Conservation (phyloP, 2,797 vertebrate genomes). For the Pipistrellus nathusii region DNA sequence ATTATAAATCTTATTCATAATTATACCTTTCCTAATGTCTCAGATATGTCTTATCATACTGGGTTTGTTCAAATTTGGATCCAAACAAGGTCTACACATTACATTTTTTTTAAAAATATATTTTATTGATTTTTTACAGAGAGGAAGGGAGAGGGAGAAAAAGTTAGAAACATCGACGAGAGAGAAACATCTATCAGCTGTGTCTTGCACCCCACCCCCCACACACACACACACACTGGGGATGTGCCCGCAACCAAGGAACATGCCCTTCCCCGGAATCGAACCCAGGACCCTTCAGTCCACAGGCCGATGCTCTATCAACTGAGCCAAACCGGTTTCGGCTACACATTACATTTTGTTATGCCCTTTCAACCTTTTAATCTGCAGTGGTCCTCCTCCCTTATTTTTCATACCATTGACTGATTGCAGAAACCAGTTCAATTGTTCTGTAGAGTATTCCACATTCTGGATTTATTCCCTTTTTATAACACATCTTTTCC, state of each 20-base stretch:
- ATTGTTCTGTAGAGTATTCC: constrained; percentile 42
- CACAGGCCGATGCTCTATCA: no score
- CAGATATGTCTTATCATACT: background rate
- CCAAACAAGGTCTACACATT: background rate
- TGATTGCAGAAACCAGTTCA: constrained; percentile 20
- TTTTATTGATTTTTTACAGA: no score
- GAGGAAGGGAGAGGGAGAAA: no score
- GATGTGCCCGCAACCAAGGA: no score
- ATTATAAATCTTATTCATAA: background rate
- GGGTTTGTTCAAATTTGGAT: background rate
- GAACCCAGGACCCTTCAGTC: no score
- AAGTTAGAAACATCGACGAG: no score
- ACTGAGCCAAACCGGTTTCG: no score
- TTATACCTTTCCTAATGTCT: background rate
- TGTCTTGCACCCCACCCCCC: no score
- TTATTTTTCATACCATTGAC: background rate
- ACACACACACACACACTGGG: no score
- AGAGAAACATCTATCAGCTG: no score
- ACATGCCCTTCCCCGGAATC: no score
- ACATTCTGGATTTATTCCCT: constrained; percentile 38
- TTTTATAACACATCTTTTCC: constrained; percentile 64
- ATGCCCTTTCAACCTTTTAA: background rate
- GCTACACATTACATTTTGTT: background rate
- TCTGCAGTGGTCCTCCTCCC: background rate
- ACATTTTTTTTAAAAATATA: no score